phyloP scores from a whole-genome alignment of 2,797 vertebrate genomes.

The Eidolon dupreanum region DNA sequence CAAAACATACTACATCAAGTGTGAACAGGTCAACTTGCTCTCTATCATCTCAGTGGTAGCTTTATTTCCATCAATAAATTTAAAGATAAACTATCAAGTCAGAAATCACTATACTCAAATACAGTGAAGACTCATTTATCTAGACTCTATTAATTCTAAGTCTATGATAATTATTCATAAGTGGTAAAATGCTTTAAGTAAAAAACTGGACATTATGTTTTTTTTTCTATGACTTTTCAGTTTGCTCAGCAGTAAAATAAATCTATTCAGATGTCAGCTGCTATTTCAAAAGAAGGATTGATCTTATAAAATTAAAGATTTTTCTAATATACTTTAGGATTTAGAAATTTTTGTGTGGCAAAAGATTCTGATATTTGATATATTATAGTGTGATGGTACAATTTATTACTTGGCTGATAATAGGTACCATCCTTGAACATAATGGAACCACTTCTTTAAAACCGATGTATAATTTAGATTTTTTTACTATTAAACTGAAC shows the following conservation, averaged over 20 bases:
- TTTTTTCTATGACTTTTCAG: neutral
- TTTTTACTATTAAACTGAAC: neutral
- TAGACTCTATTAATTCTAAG: slow-evolving; percentile 20
- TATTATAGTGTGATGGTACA: neutral
- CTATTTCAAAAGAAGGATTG: slow-evolving; percentile 42
- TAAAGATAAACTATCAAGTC: slow-evolving; percentile 1
- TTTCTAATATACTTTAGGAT: slow-evolving; percentile 1
- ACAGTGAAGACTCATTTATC: neutral
- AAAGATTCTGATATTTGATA: slow-evolving; percentile 32
- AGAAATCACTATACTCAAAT: neutral
- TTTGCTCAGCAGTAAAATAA: slow-evolving; percentile 36
- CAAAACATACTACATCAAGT: neutral
- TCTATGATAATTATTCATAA: neutral
- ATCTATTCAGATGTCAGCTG: slow-evolving; percentile 36
- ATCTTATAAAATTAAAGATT: slow-evolving; percentile 19
- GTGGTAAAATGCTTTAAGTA: neutral
- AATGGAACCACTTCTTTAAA: neutral
- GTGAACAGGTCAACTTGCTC: neutral
- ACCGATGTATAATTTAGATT: neutral
- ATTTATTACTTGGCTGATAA: slow-evolving; percentile 4
- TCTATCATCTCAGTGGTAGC: neutral
- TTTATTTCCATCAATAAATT: neutral
- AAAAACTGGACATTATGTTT: neutral
- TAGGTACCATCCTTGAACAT: neutral
- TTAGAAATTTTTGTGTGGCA: neutral